Conservation (phyloP, 1,140 invertebrate species). For the Tribolium castaneum region DNA sequence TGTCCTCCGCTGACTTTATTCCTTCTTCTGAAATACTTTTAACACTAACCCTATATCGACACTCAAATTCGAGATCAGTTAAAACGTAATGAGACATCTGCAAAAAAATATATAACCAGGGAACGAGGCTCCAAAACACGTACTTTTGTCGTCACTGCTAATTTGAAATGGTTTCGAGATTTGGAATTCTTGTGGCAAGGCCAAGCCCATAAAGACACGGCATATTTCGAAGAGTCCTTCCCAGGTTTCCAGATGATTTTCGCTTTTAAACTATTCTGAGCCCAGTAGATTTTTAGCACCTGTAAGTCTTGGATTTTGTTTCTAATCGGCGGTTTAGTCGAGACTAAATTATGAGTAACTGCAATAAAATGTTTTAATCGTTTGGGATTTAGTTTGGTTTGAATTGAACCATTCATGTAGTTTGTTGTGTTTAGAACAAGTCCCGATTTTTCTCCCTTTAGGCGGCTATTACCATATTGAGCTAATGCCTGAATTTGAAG, state of each 20-base stretch:
- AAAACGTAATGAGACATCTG: slow-evolving; percentile 56
- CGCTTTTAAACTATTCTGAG: slow-evolving; percentile 65
- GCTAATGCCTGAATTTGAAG: slow-evolving; percentile 78
- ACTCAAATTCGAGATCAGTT: slow-evolving; percentile 56
- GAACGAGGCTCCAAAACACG: background rate
- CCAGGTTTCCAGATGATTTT: slow-evolving; percentile 66
- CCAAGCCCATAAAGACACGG: slow-evolving; percentile 56
- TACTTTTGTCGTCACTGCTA: slow-evolving; percentile 56
- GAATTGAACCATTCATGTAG: slow-evolving; percentile 62
- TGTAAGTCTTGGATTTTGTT: slow-evolving; percentile 64
- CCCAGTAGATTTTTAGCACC: slow-evolving; percentile 67
- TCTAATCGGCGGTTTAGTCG: background rate
- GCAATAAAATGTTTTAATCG: background rate
- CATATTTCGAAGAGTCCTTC: slow-evolving; percentile 47
- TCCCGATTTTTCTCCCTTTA: slow-evolving; percentile 74
- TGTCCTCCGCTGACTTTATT: slow-evolving; percentile 50
- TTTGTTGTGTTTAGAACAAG: slow-evolving; percentile 75
- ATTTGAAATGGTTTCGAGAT: slow-evolving; percentile 47
- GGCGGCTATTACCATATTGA: slow-evolving; percentile 71
- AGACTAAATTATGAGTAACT: background rate
- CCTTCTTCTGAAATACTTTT: slow-evolving; percentile 49
- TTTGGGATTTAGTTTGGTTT: background rate
- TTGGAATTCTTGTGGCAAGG: slow-evolving; percentile 44
- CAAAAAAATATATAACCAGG: slow-evolving; percentile 4
- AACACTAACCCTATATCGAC: slow-evolving; percentile 55